phyloP scores from a whole-genome alignment of 2,888 invertebrate genomes.

The Drosophila robusta region DNA sequence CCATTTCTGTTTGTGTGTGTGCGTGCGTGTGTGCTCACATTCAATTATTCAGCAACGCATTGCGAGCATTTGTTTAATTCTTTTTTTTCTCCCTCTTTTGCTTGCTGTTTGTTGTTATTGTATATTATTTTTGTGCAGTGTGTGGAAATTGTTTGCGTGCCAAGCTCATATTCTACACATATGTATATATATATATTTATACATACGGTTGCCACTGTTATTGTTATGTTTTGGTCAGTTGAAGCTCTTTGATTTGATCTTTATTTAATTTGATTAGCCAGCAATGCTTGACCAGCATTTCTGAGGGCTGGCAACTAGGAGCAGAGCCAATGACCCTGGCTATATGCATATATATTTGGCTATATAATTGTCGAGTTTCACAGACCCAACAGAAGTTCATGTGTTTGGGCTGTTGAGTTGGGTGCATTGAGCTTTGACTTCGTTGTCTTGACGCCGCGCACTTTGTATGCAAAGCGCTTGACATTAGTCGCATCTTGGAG shows the following conservation, averaged over 20 bases:
- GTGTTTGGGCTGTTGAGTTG: constrained; percentile 6
- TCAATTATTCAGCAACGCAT: constrained; percentile 64
- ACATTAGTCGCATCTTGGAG: constrained; percentile 60
- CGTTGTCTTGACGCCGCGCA: constrained; percentile 35
- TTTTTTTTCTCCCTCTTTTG: constrained; percentile 10
- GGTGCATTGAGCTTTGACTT: constrained; percentile 68
- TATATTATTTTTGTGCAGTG: constrained; percentile 78
- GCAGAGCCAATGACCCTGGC: constrained; percentile 39
- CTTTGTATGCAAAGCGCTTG: constrained; percentile 72
- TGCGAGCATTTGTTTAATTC: constrained; percentile 69
- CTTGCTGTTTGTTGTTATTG: constrained; percentile 37
- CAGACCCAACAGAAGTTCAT: constrained; percentile 21
- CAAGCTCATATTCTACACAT: constrained; percentile 41
- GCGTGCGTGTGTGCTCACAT: constrained; percentile 43
- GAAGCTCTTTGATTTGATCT: constrained; percentile 49
- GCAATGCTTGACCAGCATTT: constrained; percentile 44
- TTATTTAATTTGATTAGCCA: constrained; percentile 46
- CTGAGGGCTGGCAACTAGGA: constrained; percentile 1
- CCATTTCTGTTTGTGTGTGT: constrained; percentile 28
- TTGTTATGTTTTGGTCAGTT: constrained; percentile 38
- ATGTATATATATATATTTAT: neutral
- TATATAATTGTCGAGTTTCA: constrained; percentile 17
- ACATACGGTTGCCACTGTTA: constrained; percentile 4
- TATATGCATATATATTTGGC: neutral
- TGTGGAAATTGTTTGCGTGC: constrained; percentile 79